Conservation (phyloP, 1,140 invertebrate genomes). For the Lepidotrigona ventralis region DNA sequence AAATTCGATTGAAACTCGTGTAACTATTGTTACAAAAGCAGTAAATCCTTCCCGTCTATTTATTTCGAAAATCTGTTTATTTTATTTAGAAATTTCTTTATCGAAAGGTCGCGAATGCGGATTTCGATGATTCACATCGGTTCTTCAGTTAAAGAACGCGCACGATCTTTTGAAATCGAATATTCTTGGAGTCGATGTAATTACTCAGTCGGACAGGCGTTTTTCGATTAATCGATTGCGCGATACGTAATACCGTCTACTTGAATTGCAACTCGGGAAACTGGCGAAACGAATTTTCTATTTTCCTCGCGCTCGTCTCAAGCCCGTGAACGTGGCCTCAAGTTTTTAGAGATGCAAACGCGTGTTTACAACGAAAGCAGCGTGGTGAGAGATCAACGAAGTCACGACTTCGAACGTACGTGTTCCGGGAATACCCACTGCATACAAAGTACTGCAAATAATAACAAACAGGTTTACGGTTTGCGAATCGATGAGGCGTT, state of each 20-base stretch:
- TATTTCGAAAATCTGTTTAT: not conserved
- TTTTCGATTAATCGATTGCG: conserved; percentile 14
- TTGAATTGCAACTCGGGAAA: not conserved
- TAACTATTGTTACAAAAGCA: not conserved
- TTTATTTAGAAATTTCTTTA: not conserved
- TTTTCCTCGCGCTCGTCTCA: not conserved
- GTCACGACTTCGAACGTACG: conserved; percentile 20
- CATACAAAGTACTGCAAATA: conserved; percentile 13
- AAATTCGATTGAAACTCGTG: not conserved
- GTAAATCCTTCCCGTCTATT: not conserved
- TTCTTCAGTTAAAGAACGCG: not conserved
- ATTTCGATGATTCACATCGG: conserved; percentile 25
- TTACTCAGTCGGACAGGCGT: conserved; percentile 5
- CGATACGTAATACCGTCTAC: not conserved
- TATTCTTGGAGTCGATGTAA: conserved; percentile 16
- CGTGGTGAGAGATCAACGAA: not conserved
- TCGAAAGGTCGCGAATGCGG: not conserved
- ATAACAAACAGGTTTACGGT: conserved; percentile 5
- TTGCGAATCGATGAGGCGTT: not conserved
- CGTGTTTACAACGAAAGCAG: not conserved
- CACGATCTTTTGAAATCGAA: conserved; percentile 15
- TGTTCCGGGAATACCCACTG: conserved; percentile 11
- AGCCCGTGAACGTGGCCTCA: not conserved
- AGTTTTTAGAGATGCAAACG: not conserved
- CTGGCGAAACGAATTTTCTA: no score